Evolutionary conservation across 2,797 vertebrate genomes (phyloP).

Genomic region (Steatocranus sp.): DNA sequence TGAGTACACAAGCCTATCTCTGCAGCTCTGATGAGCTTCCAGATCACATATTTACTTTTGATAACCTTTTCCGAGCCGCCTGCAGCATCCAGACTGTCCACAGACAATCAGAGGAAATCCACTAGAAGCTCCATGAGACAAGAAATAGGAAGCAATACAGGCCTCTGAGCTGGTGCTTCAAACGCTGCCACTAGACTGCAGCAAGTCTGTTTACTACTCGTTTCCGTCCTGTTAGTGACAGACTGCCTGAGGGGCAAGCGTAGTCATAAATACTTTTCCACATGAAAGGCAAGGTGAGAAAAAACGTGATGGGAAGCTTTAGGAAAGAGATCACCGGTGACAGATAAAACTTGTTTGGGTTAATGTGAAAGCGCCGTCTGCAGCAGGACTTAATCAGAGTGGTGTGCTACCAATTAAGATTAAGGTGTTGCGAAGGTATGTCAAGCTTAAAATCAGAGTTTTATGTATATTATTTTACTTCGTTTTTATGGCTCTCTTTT

Average conservation of each 20-base stretch:
- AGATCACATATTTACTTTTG: constrained; percentile 65
- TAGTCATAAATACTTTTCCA: constrained; percentile 45
- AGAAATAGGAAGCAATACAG: constrained; percentile 36
- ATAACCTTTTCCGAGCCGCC: constrained; percentile 63
- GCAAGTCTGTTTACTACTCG: constrained; percentile 38
- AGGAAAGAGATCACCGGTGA: constrained; percentile 1
- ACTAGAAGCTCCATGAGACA: constrained; percentile 18
- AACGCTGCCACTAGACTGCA: constrained; percentile 29
- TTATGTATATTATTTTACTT: not conserved
- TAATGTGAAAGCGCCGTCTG: constrained; percentile 5
- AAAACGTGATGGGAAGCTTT: constrained; percentile 1
- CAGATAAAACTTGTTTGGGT: constrained; percentile 20
- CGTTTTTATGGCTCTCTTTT: not conserved
- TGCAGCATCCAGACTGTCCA: constrained; percentile 30
- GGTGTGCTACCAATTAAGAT: not conserved
- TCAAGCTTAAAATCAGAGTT: not conserved
- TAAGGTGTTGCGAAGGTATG: not conserved
- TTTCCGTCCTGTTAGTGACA: constrained; percentile 40
- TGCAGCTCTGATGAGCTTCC: constrained; percentile 67
- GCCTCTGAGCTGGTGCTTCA: constrained; percentile 15
- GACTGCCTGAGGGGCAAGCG: not conserved
- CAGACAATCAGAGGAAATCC: constrained; percentile 50
- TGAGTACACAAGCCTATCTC: constrained; percentile 74
- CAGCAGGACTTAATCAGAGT: not conserved
- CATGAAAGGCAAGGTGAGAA: constrained; percentile 44